phyloP scores from a whole-genome alignment of 2,888 invertebrate species.

The Loripinus fragilis region DNA sequence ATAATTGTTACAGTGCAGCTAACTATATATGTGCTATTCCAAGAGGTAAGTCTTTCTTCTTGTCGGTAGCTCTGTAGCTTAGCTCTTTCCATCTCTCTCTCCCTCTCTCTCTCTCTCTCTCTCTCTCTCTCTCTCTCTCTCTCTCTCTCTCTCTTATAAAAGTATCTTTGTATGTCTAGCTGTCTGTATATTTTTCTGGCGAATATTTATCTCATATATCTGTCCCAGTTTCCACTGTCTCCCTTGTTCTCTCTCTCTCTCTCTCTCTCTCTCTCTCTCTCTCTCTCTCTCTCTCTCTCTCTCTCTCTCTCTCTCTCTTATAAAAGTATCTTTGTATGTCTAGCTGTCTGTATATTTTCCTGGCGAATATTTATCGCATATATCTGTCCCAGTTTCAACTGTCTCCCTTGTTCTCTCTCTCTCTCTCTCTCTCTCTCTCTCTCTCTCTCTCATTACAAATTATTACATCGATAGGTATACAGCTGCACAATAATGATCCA shows the following conservation, averaged over 20 bases:
- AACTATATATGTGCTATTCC: slow-evolving; percentile 64
- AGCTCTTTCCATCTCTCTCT: no score
- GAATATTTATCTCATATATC: background rate
- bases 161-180: background rate
- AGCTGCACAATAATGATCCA: no score
- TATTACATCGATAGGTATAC: no score
- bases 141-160: background rate
- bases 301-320: background rate
- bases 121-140: no score
- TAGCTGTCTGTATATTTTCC: background rate
- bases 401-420: no score
- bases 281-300: background rate
- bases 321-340: background rate
- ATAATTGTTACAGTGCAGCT: slow-evolving; percentile 56
- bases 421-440: no score
- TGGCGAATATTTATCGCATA: background rate
- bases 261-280: no score
- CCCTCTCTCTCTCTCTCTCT: background rate
- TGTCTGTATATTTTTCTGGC: background rate
- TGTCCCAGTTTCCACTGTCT: background rate
- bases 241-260: no score
- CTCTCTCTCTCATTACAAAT: background rate
- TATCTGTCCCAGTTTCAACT: background rate
- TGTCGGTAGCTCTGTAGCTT: no score
- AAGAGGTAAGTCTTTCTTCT: slow-evolving; percentile 39